These are phyloP conservation scores for Speoplatyrhinus poulsoni DNA, from an alignment of 2,113 vertebrate species.

Conservation along the genomic window DNA sequence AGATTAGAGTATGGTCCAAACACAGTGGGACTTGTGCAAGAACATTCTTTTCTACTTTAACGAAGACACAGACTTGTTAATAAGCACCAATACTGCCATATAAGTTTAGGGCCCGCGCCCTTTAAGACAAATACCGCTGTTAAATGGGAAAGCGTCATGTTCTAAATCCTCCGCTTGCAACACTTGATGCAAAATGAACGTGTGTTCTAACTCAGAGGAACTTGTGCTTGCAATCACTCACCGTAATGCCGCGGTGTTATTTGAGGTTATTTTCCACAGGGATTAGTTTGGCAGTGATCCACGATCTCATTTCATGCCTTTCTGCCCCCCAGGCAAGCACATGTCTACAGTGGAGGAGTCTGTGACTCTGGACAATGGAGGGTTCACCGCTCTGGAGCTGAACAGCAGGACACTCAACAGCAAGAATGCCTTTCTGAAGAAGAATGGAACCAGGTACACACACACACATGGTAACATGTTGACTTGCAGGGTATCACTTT, in stretches of 20 bases:
- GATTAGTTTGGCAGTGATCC: not conserved
- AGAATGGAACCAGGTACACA: slow-evolving; percentile 88
- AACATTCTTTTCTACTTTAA: too few species aligned
- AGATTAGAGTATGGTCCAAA: too few species aligned
- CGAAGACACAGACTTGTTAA: too few species aligned
- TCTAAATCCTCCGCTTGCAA: too few species aligned
- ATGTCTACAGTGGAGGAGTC: slow-evolving; percentile 85
- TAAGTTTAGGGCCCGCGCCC: too few species aligned
- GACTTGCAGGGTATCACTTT: not conserved
- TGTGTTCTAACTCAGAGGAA: too few species aligned
- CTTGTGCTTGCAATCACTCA: not conserved
- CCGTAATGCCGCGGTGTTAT: not conserved
- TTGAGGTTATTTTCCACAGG: not conserved
- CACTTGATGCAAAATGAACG: too few species aligned
- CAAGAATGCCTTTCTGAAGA: slow-evolving; percentile 91
- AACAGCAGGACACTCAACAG: slow-evolving; percentile 89
- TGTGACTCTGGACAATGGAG: slow-evolving; percentile 90
- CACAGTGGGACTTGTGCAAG: too few species aligned
- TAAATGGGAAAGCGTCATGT: too few species aligned
- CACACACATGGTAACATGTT: not conserved
- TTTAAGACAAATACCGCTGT: too few species aligned
- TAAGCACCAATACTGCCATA: too few species aligned
- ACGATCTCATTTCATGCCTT: slow-evolving; percentile 14
- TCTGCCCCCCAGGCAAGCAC: slow-evolving; percentile 81
- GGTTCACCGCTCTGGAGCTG: slow-evolving; percentile 91